Base-by-base conservation (phyloP, 2,888 invertebrate genomes). In the Herminia tarsipennalis region DNA sequence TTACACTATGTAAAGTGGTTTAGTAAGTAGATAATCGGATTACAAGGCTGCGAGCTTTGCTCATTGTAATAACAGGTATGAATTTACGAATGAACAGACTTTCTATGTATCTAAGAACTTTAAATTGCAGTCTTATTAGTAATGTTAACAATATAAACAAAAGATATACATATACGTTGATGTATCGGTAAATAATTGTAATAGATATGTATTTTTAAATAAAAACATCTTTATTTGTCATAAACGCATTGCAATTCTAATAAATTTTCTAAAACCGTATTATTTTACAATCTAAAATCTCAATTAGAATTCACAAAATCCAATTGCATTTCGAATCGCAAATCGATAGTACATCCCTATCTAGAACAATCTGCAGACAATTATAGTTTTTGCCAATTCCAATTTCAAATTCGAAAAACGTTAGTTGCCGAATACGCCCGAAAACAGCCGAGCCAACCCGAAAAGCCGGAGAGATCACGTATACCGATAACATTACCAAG, bases 401-500 rank as follows among this genome's bases (percentile, higher is more conserved):
- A 66, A 70, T 56, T 70, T 70, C 56, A 60, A 65, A 69, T 71
- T 84, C 83, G 79, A 76, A 74, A 83, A 85, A 75, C 83, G 70
- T 72, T 83, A 77, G 88, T 86, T 76, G 56, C 57, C 66, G 48
- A 62, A 51, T 66, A 51, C 56, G 55, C 58, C 68, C 78, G 72
- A 73, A 66, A 50, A 45, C 46, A 47, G 65, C 68, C 74, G 67
- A 66, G 47, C 57, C 18, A 44, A 54, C 51, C 78, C 78, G 83
- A 86, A 85, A 86, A 86, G 84, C 83, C 86, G 73, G 74, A 57
- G 81, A 85, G 90, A 90, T 90, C 89, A 89, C 90, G 89, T 90
- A 86, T 84, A 70, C 85, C 86, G 89, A 90, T 90, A 90, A 88
- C 88, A 90, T 89, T 86, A 88, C 83, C 68, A 89, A 90, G 87